A percentile compares a stretch with the other conserved stretches of the same genome.
Evolutionary conservation across 2,113 vertebrate species (phyloP).

Genomic region (Platysteira castanea): DNA sequence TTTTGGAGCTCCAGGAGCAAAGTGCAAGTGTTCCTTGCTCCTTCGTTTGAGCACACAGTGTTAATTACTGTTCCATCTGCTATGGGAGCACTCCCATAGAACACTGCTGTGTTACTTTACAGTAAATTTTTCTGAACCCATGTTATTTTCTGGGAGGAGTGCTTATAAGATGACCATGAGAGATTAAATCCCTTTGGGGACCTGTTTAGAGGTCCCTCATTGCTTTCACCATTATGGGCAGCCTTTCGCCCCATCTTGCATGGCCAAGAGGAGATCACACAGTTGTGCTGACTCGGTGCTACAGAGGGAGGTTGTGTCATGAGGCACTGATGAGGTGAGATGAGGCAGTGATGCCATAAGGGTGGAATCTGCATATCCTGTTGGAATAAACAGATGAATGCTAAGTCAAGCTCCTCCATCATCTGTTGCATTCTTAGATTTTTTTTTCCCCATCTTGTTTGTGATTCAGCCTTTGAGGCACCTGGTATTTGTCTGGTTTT

Average conservation of each 20-base stretch:
- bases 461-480: constrained; percentile 9
- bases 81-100: neutral
- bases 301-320: neutral
- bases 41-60: neutral
- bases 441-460: neutral
- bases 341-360: constrained; percentile 4
- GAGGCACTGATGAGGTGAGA: neutral
- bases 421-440: neutral
- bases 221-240: neutral
- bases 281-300: neutral
- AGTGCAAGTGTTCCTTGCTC: neutral
- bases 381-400: neutral
- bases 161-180: neutral
- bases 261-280: neutral
- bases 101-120: neutral
- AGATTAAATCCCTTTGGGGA: neutral
- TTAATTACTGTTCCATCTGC: neutral
- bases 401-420: neutral
- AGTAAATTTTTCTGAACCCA: neutral
- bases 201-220: neutral
- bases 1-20: neutral
- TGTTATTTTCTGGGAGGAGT: neutral
- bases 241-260: neutral
- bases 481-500: neutral
- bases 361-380: constrained; percentile 3